Conservation (phyloP, 2,888 invertebrate genomes). For the Drosophila vallismaia region DNA sequence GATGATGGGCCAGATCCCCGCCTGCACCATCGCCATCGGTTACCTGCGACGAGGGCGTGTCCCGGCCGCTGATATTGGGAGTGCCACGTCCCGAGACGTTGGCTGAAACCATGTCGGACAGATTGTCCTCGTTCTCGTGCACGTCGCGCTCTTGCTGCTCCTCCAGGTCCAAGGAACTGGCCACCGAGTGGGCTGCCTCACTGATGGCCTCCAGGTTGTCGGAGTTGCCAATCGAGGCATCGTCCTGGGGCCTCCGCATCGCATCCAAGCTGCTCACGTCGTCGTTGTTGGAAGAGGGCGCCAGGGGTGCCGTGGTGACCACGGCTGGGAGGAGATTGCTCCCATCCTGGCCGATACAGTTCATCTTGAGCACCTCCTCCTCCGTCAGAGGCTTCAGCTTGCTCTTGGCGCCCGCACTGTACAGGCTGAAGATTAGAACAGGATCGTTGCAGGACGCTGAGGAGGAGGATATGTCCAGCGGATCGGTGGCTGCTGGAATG, state of each 20-base stretch:
- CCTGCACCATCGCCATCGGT: conserved; percentile 93
- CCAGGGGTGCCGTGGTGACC: conserved; percentile 26
- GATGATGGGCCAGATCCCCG: conserved; percentile 85
- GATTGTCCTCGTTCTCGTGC: conserved; percentile 91
- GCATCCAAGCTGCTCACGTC: conserved; percentile 76
- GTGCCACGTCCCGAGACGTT: conserved; percentile 96
- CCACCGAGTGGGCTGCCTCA: conserved; percentile 95
- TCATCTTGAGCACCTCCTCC: conserved; percentile 86
- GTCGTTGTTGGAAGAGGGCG: conserved; percentile 70
- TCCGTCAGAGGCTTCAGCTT: conserved; percentile 88
- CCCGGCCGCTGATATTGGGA: conserved; percentile 97
- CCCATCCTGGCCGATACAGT: conserved; percentile 81
- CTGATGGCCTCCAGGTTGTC: conserved; percentile 97
- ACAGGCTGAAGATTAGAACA: conserved; percentile 90
- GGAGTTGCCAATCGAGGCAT: conserved; percentile 95
- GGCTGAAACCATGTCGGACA: conserved; percentile 98
- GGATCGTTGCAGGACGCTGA: conserved; percentile 80
- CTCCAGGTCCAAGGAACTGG: conserved; percentile 94
- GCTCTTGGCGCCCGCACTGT: conserved; percentile 86
- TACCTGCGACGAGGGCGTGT: conserved; percentile 97
- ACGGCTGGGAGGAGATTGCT: conserved; percentile 59
- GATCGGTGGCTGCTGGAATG: conserved; percentile 44
- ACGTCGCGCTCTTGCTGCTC: conserved; percentile 86
- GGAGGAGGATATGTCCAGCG: conserved; percentile 10
- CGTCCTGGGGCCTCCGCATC: conserved; percentile 88